Percentiles rank a stretch among this genome's conserved stretches.
Evolutionary conservation across 2,888 invertebrate species (phyloP).

Genomic region (Calephelis perditalis): DNA sequence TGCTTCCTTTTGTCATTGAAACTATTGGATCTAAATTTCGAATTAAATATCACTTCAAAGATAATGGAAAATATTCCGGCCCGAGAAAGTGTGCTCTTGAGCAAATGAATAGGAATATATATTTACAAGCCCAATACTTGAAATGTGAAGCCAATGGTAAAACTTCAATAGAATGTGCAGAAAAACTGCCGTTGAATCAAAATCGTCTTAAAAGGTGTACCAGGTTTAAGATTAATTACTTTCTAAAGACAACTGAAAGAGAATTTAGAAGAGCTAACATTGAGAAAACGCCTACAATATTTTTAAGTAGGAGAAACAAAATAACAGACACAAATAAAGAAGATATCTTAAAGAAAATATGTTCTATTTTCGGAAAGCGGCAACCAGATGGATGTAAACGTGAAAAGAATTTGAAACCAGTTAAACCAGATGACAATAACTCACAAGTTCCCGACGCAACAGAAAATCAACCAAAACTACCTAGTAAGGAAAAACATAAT

Average conservation of each 20-base stretch:
- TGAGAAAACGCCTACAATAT: conserved; percentile 26
- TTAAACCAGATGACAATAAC: no score
- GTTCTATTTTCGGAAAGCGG: conserved; percentile 19
- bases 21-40: conserved; percentile 34
- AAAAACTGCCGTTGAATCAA: conserved; percentile 23
- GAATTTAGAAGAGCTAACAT: conserved; percentile 25
- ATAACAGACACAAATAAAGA: conserved; percentile 22
- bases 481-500: not conserved
- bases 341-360: conserved; percentile 27
- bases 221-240: conserved; percentile 20
- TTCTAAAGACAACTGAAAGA: conserved; percentile 23
- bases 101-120: conserved; percentile 28
- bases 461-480: not conserved
- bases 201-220: conserved; percentile 25
- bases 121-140: conserved; percentile 30
- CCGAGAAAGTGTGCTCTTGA: conserved; percentile 33
- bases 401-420: no score
- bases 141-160: conserved; percentile 27
- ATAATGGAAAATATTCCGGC: conserved; percentile 29
- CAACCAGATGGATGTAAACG: not conserved
- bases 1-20: conserved; percentile 37
- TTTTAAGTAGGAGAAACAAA: conserved; percentile 23
- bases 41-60: conserved; percentile 34
- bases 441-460: no score
- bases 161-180: conserved; percentile 21